phyloP scores from a whole-genome alignment of 2,113 vertebrate genomes.

The Eulemur rufifrons region DNA sequence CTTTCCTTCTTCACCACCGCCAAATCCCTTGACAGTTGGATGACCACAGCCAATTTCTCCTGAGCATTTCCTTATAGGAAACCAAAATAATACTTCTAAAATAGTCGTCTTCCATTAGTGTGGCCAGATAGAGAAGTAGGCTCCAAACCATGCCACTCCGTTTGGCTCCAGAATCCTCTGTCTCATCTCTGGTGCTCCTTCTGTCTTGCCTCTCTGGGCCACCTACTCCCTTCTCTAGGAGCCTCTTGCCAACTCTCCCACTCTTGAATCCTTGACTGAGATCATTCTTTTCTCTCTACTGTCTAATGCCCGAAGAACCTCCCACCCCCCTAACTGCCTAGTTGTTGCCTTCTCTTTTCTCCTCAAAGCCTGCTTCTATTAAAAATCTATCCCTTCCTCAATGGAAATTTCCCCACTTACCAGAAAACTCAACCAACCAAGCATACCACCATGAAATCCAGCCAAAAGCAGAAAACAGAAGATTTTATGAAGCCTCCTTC shows the following conservation, averaged over 20 bases:
- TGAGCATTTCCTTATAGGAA: slow-evolving; percentile 10
- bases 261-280: not conserved
- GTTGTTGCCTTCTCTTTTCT: not conserved
- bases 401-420: not conserved
- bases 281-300: not conserved
- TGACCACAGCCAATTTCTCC: not conserved
- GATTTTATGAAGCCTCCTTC: not conserved
- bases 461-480: not conserved
- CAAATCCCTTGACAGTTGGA: not conserved
- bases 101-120: not conserved
- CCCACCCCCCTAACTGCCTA: not conserved
- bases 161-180: not conserved
- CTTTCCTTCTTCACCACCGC: not conserved
- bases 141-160: not conserved
- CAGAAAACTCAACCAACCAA: slow-evolving; percentile 15
- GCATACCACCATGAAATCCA: not conserved
- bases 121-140: not conserved
- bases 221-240: not conserved
- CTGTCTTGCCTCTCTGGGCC: not conserved
- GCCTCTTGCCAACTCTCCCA: not conserved
- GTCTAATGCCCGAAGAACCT: not conserved
- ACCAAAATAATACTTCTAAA: not conserved
- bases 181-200: not conserved
- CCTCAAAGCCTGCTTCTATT: not conserved
- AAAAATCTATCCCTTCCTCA: not conserved